phyloP scores from a whole-genome alignment of 2,113 vertebrate genomes.

The Laticauda laticaudata region DNA sequence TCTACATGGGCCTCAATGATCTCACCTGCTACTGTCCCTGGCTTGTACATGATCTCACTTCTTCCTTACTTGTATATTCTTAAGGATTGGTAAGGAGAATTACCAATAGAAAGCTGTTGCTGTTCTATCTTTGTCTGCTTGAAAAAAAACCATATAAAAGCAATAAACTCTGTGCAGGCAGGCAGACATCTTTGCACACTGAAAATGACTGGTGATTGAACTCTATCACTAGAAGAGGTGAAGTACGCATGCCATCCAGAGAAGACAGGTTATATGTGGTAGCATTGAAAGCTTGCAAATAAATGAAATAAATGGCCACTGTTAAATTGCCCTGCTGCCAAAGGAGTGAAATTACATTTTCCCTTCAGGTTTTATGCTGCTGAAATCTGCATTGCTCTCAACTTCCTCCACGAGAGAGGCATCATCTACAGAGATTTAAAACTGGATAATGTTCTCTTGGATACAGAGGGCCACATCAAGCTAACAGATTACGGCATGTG shows the following conservation, averaged over 20 bases:
- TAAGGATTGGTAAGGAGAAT: no score
- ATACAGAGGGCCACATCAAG: conserved; percentile 96
- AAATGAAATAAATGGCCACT: neutral
- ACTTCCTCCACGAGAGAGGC: conserved; percentile 97
- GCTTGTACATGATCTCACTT: no score
- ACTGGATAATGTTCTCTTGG: conserved; percentile 96
- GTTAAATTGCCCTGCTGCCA: neutral
- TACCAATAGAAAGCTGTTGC: no score
- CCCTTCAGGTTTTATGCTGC: conserved; percentile 92
- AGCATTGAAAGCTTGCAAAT: neutral
- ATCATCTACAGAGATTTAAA: conserved; percentile 98
- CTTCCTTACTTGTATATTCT: no score
- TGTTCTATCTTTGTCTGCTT: no score
- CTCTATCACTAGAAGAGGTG: no score
- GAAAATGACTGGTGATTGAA: no score
- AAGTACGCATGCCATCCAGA: neutral
- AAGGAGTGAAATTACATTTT: neutral
- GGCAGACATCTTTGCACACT: no score
- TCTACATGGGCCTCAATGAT: no score
- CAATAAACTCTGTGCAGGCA: no score
- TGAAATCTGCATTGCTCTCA: conserved; percentile 96
- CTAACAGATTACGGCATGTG: conserved; percentile 99
- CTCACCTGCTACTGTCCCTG: no score
- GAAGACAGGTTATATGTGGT: neutral
- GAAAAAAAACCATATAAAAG: no score